Conservation (phyloP, 2,797 vertebrate species). For the Typhlichthys subterraneus region DNA sequence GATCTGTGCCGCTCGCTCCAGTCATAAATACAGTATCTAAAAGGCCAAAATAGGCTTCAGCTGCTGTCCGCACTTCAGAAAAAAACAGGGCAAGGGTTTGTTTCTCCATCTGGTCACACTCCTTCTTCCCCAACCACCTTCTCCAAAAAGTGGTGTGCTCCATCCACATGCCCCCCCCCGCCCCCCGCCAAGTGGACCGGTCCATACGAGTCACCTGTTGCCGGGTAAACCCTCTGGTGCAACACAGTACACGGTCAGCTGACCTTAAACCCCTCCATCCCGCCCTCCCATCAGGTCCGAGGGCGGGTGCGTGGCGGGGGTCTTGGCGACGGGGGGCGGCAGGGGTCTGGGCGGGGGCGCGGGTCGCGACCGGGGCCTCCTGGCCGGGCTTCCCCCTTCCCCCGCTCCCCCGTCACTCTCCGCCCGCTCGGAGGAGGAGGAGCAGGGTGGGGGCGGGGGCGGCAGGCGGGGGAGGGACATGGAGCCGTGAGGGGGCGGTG, state of each 20-base stretch:
- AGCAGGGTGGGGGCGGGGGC: slow-evolving; percentile 62
- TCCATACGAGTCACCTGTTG: neutral
- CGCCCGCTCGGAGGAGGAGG: slow-evolving; percentile 70
- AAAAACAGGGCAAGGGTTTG: too few species aligned
- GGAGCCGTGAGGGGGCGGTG: slow-evolving; percentile 59
- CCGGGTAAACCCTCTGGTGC: neutral
- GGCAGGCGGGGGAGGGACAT: slow-evolving; percentile 76
- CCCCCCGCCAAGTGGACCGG: slow-evolving; percentile 9
- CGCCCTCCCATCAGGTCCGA: slow-evolving; percentile 70
- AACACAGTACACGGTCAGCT: neutral
- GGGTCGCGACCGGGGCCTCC: slow-evolving; percentile 53
- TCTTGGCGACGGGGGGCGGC: slow-evolving; percentile 56
- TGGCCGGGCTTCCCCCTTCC: slow-evolving; percentile 55
- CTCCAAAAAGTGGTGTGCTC: slow-evolving; percentile 13
- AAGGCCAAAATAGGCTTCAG: too few species aligned
- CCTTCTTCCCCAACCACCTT: too few species aligned
- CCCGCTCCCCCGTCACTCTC: slow-evolving; percentile 72
- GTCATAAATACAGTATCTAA: too few species aligned
- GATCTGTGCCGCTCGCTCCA: too few species aligned
- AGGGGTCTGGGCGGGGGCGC: slow-evolving; percentile 64
- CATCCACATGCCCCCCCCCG: neutral
- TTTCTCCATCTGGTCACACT: too few species aligned
- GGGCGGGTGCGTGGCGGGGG: slow-evolving; percentile 40
- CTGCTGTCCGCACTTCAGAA: too few species aligned
- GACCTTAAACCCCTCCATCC: slow-evolving; percentile 47